These are phyloP conservation scores for Tinea trinotella DNA, from an alignment of 2,888 invertebrate species.

Conservation along the genomic window DNA sequence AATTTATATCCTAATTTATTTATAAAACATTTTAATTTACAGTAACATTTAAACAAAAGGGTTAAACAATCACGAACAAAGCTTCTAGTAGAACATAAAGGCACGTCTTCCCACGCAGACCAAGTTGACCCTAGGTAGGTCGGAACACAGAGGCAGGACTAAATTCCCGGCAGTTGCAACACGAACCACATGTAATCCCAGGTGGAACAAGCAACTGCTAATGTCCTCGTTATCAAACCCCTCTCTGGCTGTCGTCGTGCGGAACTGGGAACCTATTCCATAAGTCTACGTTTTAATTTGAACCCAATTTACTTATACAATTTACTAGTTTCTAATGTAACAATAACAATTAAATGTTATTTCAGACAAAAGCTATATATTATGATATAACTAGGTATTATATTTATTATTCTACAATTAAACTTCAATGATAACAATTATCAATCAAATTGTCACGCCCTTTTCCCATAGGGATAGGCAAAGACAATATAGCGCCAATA, in stretches of 20 bases:
- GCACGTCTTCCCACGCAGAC: constrained; percentile 16
- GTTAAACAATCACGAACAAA: neutral
- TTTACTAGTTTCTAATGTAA: too few species aligned
- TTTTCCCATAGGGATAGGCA: too few species aligned
- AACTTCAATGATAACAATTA: too few species aligned
- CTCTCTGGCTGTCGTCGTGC: constrained; percentile 6
- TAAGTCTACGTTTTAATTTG: neutral
- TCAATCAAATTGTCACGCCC: too few species aligned
- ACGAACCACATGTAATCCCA: constrained; percentile 34
- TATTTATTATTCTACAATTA: too few species aligned
- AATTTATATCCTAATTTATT: too few species aligned
- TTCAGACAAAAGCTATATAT: too few species aligned
- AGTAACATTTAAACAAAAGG: neutral
- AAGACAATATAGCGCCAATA: too few species aligned
- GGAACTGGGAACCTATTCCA: neutral
- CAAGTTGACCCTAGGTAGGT: constrained; percentile 8
- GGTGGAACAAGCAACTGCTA: constrained; percentile 39
- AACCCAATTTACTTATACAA: too few species aligned
- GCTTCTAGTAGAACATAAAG: neutral
- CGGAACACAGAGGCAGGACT: neutral
- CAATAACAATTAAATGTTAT: too few species aligned
- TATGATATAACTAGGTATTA: too few species aligned
- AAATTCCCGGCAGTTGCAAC: neutral
- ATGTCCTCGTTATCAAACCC: constrained; percentile 44
- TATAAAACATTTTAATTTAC: too few species aligned